Base-by-base conservation (phyloP, 2,113 vertebrate genomes). In the Axis porcinus region DNA sequence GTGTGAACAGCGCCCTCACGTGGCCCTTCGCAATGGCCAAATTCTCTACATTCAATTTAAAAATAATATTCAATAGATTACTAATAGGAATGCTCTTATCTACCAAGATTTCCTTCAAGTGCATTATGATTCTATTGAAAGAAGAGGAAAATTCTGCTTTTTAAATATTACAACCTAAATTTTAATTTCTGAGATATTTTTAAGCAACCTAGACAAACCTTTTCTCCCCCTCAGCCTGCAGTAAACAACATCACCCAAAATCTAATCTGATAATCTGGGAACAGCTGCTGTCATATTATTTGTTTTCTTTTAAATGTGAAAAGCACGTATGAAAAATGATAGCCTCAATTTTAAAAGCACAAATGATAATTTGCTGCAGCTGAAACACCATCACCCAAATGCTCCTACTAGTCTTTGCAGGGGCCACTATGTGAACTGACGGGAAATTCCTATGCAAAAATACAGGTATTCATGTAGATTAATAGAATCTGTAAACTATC, bases 1-100 rank as follows among this genome's bases (percentile, higher is more conserved):
- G 99, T 99, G 99, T 99, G 99, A 99, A 99, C 99, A 99, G 99
- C 99, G 99, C 99, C 99, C 99, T 99, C 99, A 99, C 99, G 99
- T 99, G 99, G 99, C 97, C 83, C 70, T 67, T 52, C 36, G 36
- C 92, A 36, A 91, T 86, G 36, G 87, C 93, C 98, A 96, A 96
- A 97, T 93, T 98, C 85, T 47, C 97, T 17, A 98, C 78, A 64
- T 97, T 43, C 96, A 89, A 98, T 98, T 98, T 84, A 97, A 98
- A 98, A 98, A 98, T 95, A 98, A 97, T 97, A 97, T 97, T 98
- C 98, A 98, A 98, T 98, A 98, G 94, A 98, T 98, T 97, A 98
- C 98, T 98, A 99, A 98, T 97, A 98, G 95, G 95, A 98, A 99
- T 96, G 97, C 91, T 97, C 97, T 98, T 98, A 96, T 96, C 98